These are phyloP conservation scores for Phylloscopus trochiloides DNA, from an alignment of 2,113 vertebrate species.

Conservation along the genomic window DNA sequence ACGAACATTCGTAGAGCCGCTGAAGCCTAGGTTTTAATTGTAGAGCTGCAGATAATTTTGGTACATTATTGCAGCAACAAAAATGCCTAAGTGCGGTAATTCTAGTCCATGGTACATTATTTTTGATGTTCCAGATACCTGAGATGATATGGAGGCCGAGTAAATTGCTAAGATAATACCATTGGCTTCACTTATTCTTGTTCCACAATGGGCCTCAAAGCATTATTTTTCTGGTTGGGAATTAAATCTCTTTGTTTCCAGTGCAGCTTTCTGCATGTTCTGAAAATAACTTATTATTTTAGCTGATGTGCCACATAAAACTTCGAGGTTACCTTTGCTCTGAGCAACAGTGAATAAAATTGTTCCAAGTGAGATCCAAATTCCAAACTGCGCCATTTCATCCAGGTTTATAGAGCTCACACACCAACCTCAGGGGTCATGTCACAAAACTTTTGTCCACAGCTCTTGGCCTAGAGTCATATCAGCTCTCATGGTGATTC, in stretches of 20 bases:
- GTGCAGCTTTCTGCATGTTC: not conserved
- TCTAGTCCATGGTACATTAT: not conserved
- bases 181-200: not conserved
- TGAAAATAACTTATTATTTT: not conserved
- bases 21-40: not conserved
- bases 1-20: not conserved
- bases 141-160: not conserved
- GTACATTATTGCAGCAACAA: not conserved
- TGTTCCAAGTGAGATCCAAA: not conserved
- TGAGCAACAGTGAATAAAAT: not conserved
- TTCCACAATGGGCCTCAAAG: not conserved
- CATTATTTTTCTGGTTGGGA: not conserved
- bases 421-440: rapidly evolving
- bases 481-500: not conserved
- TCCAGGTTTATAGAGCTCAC: not conserved
- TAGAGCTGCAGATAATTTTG: not conserved
- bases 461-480: not conserved
- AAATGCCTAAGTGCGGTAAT: not conserved
- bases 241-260: not conserved
- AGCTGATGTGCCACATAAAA: not conserved
- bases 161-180: not conserved
- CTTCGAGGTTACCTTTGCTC: not conserved
- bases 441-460: not conserved
- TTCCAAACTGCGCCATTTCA: not conserved
- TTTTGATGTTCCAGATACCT: not conserved